A percentile compares a stretch with the other conserved stretches of the same genome.
phyloP scores from a whole-genome alignment of 2,113 vertebrate species.

The Cettia cetti region DNA sequence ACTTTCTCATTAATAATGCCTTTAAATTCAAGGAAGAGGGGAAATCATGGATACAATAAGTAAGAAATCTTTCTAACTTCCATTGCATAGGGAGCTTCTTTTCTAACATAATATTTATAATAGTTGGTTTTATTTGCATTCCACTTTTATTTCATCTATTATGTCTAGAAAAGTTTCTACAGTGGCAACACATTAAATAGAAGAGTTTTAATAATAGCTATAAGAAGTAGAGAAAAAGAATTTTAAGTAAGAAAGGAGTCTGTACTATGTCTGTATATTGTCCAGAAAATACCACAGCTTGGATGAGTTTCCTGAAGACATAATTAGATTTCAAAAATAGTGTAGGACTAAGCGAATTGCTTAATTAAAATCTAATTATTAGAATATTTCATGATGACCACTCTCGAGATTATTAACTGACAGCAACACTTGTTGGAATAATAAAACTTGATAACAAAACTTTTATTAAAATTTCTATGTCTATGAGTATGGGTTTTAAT shows the following conservation, averaged over 20 bases:
- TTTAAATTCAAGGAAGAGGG: neutral
- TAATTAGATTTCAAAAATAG: constrained; percentile 51
- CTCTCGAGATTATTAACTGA: constrained; percentile 55
- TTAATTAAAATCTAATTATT: constrained; percentile 72
- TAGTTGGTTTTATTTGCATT: neutral
- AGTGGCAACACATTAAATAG: constrained; percentile 6
- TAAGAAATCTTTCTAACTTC: neutral
- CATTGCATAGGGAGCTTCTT: neutral
- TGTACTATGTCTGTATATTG: neutral
- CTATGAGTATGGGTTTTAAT: neutral
- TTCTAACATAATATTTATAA: neutral
- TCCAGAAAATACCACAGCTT: constrained; percentile 37
- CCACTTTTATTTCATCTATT: constrained; percentile 37
- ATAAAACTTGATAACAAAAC: constrained; percentile 56
- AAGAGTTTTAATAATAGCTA: constrained; percentile 42
- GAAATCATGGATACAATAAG: neutral
- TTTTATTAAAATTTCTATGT: constrained; percentile 33
- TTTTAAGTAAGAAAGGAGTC: constrained; percentile 5
- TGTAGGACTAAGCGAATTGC: constrained; percentile 61
- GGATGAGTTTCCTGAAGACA: constrained; percentile 33
- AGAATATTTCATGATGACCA: constrained; percentile 46
- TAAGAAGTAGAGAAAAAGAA: neutral
- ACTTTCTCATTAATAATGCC: constrained; percentile 13
- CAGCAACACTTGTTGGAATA: constrained; percentile 61
- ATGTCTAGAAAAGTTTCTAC: constrained; percentile 6